Base-by-base conservation (phyloP, 2,888 invertebrate genomes). In the Plusia festucae region DNA sequence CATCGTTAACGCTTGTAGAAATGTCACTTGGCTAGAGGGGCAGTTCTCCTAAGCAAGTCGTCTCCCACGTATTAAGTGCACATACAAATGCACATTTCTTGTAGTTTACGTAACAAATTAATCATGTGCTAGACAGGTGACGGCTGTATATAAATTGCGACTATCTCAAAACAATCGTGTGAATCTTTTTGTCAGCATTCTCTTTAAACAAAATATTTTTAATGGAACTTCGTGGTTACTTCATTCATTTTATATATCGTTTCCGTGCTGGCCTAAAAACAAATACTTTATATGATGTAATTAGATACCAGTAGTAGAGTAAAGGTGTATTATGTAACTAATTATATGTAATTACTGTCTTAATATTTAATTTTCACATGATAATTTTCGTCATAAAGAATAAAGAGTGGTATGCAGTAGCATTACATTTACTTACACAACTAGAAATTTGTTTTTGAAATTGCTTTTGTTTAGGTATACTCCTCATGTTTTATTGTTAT, bases 101-200 rank as follows among this genome's bases (percentile, higher is more conserved):
- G 46, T 49, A 54, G 54, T 18, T 32, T 49, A 32, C 30, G 20
- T 6, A 54, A 52, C 18, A 58, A 20, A 58, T 74, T 55, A 69
- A 49, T 74, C 57, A 55, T 69, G 51, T 34, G 44, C 32, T 24
- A 3, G 13, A 44, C 44, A 46, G 74, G 73, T 70, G 63, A 44
- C 24, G 54, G 70, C 62, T 46, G 9, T 9, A 24, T 46, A 32
- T 7, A 16, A 40, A 54, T 70, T 44, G 57, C 52, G 22, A 74
- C 51, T 51, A 15, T 57, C 32, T 30, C 40, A 18, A 52, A 52
- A 62, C 69, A 68, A 20, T 56, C 53, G 53, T 57, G 69, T 53
- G 40, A 61, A 61, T 68, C 13, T 55, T 16, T 53, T 49, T 11
- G 18, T 32, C 15, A 53, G 22, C 6, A 18, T 32, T 68, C 20